Evolutionary conservation across 2,888 invertebrate species (phyloP), one percentile per base, ranked within the genome.

Genomic region (Coelopa pilipes): DNA sequence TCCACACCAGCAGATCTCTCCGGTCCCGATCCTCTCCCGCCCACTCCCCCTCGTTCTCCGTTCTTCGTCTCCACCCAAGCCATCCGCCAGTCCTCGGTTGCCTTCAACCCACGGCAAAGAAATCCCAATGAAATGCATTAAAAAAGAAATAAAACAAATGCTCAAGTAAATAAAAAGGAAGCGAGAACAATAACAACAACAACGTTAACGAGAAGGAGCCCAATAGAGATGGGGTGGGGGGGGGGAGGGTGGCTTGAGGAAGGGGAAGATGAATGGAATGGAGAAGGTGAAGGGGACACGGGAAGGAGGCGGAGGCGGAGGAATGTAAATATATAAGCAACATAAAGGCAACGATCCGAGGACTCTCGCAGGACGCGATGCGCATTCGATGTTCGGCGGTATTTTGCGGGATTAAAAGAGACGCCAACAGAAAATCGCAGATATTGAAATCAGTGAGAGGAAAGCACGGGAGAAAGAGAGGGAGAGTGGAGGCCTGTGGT

Each of bases 391-490:
- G 60, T 21, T 62, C 34, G 60, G 60, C 60, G 60, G 60, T 2
- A 21, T 62, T 62, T 62, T 62, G 60, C 24, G 60, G 60, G 24
- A 62, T 62, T 62, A 62, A 62, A 62, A 62, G 24, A 21, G 60
- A 19, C 21, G 11, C 60, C 19, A 62, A 62, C 24, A 24, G 24
- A 62, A 62, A 34, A 34, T 34, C 34, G 34, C 34, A 34, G 34
- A 34, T 34, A 24, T 17, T 19, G 4, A 60, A 24, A 60, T 60
- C 4, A 53, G 10, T 19, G n/a, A 13, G 55, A 7, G 34, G 34
- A 34, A 34, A 7, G 34, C 7, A 34, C 4, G 7, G 34, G 7
- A 34, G 34, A 7, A 34, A 7, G 34, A 34, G 34, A 34, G 34
- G 7, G 34, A 34, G 34, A 34, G 34, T n/a, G 34, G 34, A 34